Percentiles rank a stretch among this genome's conserved stretches.
These are phyloP conservation scores for Andrena fulva DNA, from an alignment of 2,888 invertebrate species.

Conservation along the genomic window DNA sequence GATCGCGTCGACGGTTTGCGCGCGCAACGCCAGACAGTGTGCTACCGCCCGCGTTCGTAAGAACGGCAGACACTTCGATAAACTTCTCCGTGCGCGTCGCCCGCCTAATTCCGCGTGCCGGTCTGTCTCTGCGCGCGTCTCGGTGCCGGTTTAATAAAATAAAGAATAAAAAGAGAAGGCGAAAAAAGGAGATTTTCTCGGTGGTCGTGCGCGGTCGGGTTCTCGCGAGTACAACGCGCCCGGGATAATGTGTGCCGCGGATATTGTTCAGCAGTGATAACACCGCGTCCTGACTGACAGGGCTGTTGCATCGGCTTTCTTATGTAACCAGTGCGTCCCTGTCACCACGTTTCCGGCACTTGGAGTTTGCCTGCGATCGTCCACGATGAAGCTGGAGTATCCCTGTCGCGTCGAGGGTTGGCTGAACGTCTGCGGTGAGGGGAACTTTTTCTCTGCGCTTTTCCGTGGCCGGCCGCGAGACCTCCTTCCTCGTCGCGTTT, in stretches of 20 bases:
- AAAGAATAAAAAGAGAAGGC: not conserved
- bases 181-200: not conserved
- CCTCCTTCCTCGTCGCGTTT: not conserved
- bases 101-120: constrained; percentile 16
- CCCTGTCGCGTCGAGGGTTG: constrained; percentile 87
- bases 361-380: constrained; percentile 20
- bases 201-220: not conserved
- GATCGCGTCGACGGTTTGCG: constrained; percentile 60
- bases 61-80: constrained; percentile 34
- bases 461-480: not conserved
- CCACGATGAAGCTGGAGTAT: constrained; percentile 85
- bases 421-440: constrained; percentile 87
- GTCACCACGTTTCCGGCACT: constrained; percentile 47
- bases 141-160: not conserved
- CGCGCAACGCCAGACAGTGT: constrained; percentile 52
- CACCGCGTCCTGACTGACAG: constrained; percentile 27
- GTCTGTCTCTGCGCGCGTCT: constrained; percentile 19
- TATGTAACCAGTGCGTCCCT: constrained; percentile 59
- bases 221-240: constrained; percentile 9
- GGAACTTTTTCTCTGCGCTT: not conserved
- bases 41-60: constrained; percentile 41
- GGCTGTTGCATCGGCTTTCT: constrained; percentile 43
- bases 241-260: constrained; percentile 65
- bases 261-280: constrained; percentile 64
- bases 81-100: constrained; percentile 36